phyloP scores from a whole-genome alignment of 2,113 vertebrate species.

The Syngnathoides biaculeatus region DNA sequence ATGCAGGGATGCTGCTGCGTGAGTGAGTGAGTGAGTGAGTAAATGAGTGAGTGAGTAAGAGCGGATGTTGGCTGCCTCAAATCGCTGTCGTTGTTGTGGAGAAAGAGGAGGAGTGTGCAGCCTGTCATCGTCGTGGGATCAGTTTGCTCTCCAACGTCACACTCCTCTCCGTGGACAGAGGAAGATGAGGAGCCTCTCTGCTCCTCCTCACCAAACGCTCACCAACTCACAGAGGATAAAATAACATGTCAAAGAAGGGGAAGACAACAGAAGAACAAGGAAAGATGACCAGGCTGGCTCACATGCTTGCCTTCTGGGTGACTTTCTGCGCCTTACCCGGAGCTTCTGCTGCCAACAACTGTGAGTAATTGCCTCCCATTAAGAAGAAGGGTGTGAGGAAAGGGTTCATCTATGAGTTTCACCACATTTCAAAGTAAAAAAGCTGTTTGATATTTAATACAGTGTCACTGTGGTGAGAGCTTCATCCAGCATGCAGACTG shows the following conservation, averaged over 20 bases:
- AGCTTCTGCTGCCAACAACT: conserved; percentile 62
- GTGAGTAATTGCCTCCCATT: conserved; percentile 58
- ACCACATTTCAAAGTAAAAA: neutral
- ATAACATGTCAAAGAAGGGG: neutral
- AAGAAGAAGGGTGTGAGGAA: neutral
- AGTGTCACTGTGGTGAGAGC: neutral
- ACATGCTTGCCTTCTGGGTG: conserved; percentile 35
- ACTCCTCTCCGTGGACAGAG: conserved; percentile 40
- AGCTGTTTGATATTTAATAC: neutral
- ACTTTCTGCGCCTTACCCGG: conserved; percentile 49
- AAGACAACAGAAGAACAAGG: conserved; percentile 28
- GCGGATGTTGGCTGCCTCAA: conserved; percentile 39
- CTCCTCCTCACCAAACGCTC: neutral
- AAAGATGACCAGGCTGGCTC: conserved; percentile 55
- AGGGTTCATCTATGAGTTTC: conserved; percentile 47
- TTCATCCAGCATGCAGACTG: neutral
- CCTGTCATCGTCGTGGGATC: conserved; percentile 52
- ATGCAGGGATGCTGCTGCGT: conserved; percentile 9
- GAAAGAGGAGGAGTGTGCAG: conserved; percentile 18
- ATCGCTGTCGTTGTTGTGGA: conserved; percentile 7
- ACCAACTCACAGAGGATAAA: neutral
- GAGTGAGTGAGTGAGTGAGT: conserved; percentile 13
- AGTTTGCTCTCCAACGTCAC: conserved; percentile 36
- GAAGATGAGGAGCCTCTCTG: conserved; percentile 11
- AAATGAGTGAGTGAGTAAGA: conserved; percentile 11